Percentiles rank a stretch among this genome's conserved stretches.
phyloP scores from a whole-genome alignment of 1,140 invertebrate genomes.

The Drosophila subobscura region DNA sequence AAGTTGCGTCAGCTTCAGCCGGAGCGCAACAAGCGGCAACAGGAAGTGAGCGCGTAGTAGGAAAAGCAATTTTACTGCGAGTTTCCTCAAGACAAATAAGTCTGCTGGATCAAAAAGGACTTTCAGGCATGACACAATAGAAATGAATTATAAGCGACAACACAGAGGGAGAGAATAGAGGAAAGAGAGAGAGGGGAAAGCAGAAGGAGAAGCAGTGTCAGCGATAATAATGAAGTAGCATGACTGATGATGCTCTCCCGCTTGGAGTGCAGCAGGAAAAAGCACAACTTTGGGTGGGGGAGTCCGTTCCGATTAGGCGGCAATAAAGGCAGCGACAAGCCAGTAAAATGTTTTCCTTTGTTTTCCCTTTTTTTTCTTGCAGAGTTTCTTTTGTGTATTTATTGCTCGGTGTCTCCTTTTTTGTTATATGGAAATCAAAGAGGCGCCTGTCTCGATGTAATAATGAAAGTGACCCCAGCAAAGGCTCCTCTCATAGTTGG shows the following conservation, averaged over 20 bases:
- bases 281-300: slow-evolving; percentile 44
- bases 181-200: neutral
- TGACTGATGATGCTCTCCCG: slow-evolving; percentile 74
- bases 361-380: slow-evolving; percentile 40
- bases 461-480: slow-evolving; percentile 53
- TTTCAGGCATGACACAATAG: slow-evolving; percentile 75
- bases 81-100: slow-evolving; percentile 83
- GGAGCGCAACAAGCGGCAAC: slow-evolving; percentile 64
- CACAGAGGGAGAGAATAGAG: slow-evolving; percentile 13
- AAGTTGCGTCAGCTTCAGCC: slow-evolving; percentile 65
- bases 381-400: slow-evolving; percentile 41
- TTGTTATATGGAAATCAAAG: slow-evolving; percentile 48
- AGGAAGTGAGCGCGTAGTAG: slow-evolving; percentile 73
- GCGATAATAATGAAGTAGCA: slow-evolving; percentile 79
- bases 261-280: slow-evolving; percentile 46
- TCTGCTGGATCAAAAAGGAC: slow-evolving; percentile 81
- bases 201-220: slow-evolving; percentile 48
- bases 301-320: slow-evolving; percentile 69
- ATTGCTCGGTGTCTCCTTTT: slow-evolving; percentile 31
- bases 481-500: slow-evolving; percentile 44
- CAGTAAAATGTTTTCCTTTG: slow-evolving; percentile 52
- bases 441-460: slow-evolving; percentile 43
- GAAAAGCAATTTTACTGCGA: slow-evolving; percentile 82
- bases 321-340: slow-evolving; percentile 56
- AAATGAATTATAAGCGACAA: slow-evolving; percentile 79